Evolutionary conservation across 2,797 vertebrate genomes (phyloP).

Genomic region (Protonibea diacanthus): DNA sequence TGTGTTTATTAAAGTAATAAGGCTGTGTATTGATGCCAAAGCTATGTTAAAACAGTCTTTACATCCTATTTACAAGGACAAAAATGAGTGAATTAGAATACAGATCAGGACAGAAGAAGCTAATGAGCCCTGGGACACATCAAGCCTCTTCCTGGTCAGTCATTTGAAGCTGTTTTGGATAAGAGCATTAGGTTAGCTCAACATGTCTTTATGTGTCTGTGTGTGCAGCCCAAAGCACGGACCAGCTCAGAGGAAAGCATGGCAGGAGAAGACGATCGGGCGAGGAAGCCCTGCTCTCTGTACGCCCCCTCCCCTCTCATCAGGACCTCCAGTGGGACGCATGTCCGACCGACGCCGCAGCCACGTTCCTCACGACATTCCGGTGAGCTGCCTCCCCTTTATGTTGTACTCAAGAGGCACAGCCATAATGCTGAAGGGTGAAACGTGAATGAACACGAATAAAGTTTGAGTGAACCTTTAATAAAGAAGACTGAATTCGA

Average conservation of each 20-base stretch:
- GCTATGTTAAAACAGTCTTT: not conserved
- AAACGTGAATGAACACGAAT: not conserved
- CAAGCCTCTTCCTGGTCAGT: not conserved
- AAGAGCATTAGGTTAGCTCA: not conserved
- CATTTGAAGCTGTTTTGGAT: not conserved
- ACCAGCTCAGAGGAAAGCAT: constrained; percentile 88
- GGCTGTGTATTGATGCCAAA: not conserved
- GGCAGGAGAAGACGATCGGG: constrained; percentile 76
- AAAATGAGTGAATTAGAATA: too few species aligned
- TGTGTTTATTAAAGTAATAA: not conserved
- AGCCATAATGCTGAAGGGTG: too few species aligned
- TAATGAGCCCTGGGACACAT: not conserved
- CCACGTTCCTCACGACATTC: constrained; percentile 78
- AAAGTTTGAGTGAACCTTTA: not conserved
- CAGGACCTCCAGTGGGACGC: constrained; percentile 89
- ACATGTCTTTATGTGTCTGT: not conserved
- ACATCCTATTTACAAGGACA: too few species aligned
- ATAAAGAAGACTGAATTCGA: too few species aligned
- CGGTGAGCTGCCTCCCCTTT: constrained; percentile 75
- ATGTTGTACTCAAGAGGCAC: not conserved
- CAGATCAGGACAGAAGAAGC: not conserved
- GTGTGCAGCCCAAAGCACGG: constrained; percentile 87
- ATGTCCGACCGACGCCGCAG: constrained; percentile 61
- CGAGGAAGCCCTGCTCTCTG: constrained; percentile 51
- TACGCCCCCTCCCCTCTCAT: constrained; percentile 72